Percentiles rank a stretch among this genome's conserved stretches.
These are phyloP conservation scores for Diarsia mendica DNA, from an alignment of 2,888 invertebrate genomes.

Conservation along the genomic window DNA sequence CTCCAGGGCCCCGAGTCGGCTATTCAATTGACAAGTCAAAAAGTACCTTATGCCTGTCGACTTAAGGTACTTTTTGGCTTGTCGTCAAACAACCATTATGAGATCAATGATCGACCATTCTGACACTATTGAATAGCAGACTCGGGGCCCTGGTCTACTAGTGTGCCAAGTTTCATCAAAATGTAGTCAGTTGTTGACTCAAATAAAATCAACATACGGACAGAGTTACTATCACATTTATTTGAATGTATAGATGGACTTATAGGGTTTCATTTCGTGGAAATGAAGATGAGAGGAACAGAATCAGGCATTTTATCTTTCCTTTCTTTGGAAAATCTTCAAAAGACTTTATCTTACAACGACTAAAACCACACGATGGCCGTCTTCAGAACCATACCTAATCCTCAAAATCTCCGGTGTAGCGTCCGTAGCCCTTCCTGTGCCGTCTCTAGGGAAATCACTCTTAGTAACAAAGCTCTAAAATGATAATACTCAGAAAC, in stretches of 20 bases:
- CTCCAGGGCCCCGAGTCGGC: no score
- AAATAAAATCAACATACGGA: not conserved
- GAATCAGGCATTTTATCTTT: no score
- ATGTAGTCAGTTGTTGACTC: not conserved
- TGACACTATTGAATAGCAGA: no score
- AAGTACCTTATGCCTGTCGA: no score
- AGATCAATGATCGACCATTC: no score
- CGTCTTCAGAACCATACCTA: not conserved
- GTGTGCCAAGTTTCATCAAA: not conserved
- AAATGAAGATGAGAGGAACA: not conserved
- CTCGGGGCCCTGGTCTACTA: no score
- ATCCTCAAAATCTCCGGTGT: not conserved
- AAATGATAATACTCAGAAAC: not conserved
- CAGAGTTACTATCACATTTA: not conserved
- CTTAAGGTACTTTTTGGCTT: no score
- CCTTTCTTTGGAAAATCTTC: not conserved
- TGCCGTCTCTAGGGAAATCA: conserved; percentile 5
- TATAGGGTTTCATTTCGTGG: not conserved
- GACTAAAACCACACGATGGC: not conserved
- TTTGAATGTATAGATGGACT: no score
- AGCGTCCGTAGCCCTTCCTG: not conserved
- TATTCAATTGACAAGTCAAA: no score
- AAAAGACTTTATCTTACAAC: not conserved
- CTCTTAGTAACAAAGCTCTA: conserved; percentile 4
- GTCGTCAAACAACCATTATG: no score